phyloP scores from a whole-genome alignment of 1,140 invertebrate genomes.

The Bombyx mori region ASM3026992v2 NC_085117.1:6857001-6857500 shows the following conservation, averaged over 20 bases:
- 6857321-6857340: too few relatives aligned
- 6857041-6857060: slow-evolving; percentile 83
- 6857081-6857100: slow-evolving; percentile 85
- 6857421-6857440: too few relatives aligned
- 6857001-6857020: background rate
- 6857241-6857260: slow-evolving; percentile 63
- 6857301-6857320: too few relatives aligned
- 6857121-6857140: slow-evolving; percentile 88
- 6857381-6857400: too few relatives aligned
- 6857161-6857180: slow-evolving; percentile 87
- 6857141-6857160: slow-evolving; percentile 85
- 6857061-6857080: slow-evolving; percentile 88
- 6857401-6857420: too few relatives aligned
- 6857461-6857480: too few relatives aligned
- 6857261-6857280: background rate
- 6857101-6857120: slow-evolving; percentile 82
- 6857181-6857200: slow-evolving; percentile 90
- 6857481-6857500: too few relatives aligned
- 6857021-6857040: slow-evolving; percentile 50
- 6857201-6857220: slow-evolving; percentile 81
- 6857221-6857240: slow-evolving; percentile 78
- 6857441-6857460: too few relatives aligned
- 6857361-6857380: too few relatives aligned
- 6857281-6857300: too few relatives aligned
- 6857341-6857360: too few relatives aligned